Conservation (phyloP, 2,113 vertebrate genomes). For the Aspidoscelis tigris region DNA sequence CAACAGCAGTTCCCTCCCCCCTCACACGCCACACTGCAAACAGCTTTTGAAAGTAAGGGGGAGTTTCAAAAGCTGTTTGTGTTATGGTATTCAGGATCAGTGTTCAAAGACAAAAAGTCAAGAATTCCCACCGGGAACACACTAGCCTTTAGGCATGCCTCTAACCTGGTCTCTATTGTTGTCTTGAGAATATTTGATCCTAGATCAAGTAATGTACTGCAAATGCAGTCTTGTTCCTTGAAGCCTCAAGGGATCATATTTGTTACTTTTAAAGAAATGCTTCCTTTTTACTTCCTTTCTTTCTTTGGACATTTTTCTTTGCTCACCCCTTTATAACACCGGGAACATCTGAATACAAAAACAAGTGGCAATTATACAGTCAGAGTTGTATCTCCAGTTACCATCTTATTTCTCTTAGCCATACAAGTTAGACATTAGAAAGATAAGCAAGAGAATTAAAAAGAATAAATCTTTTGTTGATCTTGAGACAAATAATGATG, state of each 20-base stretch:
- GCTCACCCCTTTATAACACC: slow-evolving; percentile 39
- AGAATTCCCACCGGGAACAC: not conserved
- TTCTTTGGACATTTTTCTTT: slow-evolving; percentile 41
- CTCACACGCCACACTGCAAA: not conserved
- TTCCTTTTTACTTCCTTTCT: slow-evolving; percentile 26
- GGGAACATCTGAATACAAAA: slow-evolving; percentile 58
- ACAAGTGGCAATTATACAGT: slow-evolving; percentile 65
- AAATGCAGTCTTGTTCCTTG: not conserved
- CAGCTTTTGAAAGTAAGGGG: not conserved
- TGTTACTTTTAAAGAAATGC: slow-evolving; percentile 29
- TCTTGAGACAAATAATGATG: slow-evolving; percentile 72
- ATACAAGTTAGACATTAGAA: slow-evolving; percentile 61
- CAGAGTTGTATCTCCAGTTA: slow-evolving; percentile 59
- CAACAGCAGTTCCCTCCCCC: not conserved
- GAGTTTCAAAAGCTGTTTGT: not conserved
- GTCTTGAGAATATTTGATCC: not conserved
- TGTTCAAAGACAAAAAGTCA: not conserved
- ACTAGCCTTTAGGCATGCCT: not conserved
- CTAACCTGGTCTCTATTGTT: not conserved
- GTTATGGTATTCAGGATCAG: not conserved
- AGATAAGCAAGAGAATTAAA: slow-evolving; percentile 70
- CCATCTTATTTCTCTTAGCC: slow-evolving; percentile 59
- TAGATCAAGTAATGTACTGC: slow-evolving; percentile 18
- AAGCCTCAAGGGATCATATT: slow-evolving; percentile 40
- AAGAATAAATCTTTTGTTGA: slow-evolving; percentile 75